Evolutionary conservation across 2,113 vertebrate genomes (phyloP).

Genomic region (Plecturocebus donacophilus): DNA sequence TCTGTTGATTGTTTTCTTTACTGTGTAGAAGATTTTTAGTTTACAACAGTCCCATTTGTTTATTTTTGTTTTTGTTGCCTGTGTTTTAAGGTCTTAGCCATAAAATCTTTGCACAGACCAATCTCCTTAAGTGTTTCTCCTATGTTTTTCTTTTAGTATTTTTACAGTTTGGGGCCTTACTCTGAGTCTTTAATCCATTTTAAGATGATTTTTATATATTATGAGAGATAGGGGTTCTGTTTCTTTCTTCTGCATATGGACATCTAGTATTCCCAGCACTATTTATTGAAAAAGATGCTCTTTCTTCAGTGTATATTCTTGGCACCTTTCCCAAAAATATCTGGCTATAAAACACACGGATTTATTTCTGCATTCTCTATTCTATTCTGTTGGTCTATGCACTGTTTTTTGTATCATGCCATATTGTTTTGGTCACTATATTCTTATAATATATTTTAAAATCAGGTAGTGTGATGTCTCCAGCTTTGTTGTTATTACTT

Average conservation of each 20-base stretch:
- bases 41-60: background rate
- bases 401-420: background rate
- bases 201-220: background rate
- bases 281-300: background rate
- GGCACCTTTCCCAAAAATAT: background rate
- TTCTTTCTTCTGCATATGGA: background rate
- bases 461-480: background rate
- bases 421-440: background rate
- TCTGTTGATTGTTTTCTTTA: background rate
- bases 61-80: background rate
- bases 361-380: background rate
- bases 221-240: background rate
- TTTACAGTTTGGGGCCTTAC: background rate
- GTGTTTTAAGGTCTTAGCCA: background rate
- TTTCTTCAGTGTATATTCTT: background rate
- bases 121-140: background rate
- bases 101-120: background rate
- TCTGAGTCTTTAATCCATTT: background rate
- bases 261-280: background rate
- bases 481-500: background rate
- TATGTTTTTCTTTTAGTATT: background rate
- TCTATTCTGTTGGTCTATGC: background rate
- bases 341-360: background rate
- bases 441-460: background rate
- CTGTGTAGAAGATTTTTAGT: background rate